Evolutionary conservation across 1,140 invertebrate genomes (phyloP), one percentile per base, ranked within the genome.

Genomic region (Microplitis mediator): DNA sequence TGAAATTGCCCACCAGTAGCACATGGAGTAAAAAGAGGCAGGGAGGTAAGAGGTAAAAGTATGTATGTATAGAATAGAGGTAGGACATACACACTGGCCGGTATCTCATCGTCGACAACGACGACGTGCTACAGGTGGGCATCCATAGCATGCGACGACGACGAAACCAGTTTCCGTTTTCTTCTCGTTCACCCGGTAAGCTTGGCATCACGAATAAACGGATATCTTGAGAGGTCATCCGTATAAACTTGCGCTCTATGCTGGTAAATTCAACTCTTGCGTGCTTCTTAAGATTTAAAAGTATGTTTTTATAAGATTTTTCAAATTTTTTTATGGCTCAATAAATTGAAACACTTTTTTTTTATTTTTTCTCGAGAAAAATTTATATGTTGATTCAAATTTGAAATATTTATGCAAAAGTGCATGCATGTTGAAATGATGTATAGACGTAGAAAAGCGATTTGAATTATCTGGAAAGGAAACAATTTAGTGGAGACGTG

Each of bases 121-220:
- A 51, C 64, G 36, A 67, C 54, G 63, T 72, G 64, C 71, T 72
- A 72, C 71, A 72, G 71, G 71, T 72, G 71, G 71, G 71, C 63
- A 72, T 72, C 63, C 36, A 31, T 63, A 52, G 52, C 63, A 51
- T 56, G 66, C 68, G 54, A 69, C 69, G 68, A 75, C 68, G 62
- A 69, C 69, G 60, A 74, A 76, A 74, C 72, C 75, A 69, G 72
- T 76, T 76, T 76, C 72, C 64, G 54, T 71, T 67, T 70, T 69
- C 64, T 60, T 62, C 76, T 76, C 75, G 65, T 71, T 76, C 67
- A 54, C 67, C 50, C 58, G 72, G 68, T 64, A n/a, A 65, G 50
- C 70, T 51, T 56, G 54, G 32, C 35, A 64, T 62, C 63, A 74
- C 75, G 73, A 66, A 72, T 72, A 72, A 65, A 72, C 45, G 65